Evolutionary conservation across 2,888 invertebrate species (phyloP), one percentile per base, ranked within the genome.

Genomic region (Altica lythri): DNA sequence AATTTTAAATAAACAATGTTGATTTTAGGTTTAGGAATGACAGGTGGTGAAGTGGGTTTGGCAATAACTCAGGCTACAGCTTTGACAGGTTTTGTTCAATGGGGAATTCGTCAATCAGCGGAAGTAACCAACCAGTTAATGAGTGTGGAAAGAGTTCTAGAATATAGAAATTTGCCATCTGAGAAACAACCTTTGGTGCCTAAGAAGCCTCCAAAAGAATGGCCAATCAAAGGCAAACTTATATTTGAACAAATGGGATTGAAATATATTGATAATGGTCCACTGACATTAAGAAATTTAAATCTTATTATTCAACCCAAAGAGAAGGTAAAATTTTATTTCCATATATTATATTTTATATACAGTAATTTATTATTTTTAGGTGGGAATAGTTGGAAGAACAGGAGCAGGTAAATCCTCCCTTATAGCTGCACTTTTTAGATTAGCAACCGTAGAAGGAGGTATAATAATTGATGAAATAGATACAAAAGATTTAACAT

Each of bases 331-430:
- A 22, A 12, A 17, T 18, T 10, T 6, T 9, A 2, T 22, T 13
- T 12, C 2, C 27, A 12, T 12, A 12, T 10, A 3, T 44, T 32
- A 5, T 9, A 18, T 32, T 17, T 34, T n/a, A 8, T 34, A 5
- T 19, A 2, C 25, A 46, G 16, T 13, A 9, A 38, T 8, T 17
- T 43, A n/a, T 6, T 17, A 10, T 49, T 68, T 69, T 46, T 54
- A 91, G 87, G 81, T 92, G 37, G 92, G 92, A 38, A 88, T 92
- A 56, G 91, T 92, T 1, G 93, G 94, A 0, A 82, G 93, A 49
- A 94, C 93, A 0, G 94, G 94, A 1, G 92, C 93, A 8, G 93
- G 93, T 12, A 92, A 92, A 73, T 90, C 90, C 0, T 90, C 91
- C 0, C 77, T 92, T 14, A 88, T 92, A 62, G 84, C 90, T 4